phyloP scores from a whole-genome alignment of 2,888 invertebrate species.

The Athalia rosae region DNA sequence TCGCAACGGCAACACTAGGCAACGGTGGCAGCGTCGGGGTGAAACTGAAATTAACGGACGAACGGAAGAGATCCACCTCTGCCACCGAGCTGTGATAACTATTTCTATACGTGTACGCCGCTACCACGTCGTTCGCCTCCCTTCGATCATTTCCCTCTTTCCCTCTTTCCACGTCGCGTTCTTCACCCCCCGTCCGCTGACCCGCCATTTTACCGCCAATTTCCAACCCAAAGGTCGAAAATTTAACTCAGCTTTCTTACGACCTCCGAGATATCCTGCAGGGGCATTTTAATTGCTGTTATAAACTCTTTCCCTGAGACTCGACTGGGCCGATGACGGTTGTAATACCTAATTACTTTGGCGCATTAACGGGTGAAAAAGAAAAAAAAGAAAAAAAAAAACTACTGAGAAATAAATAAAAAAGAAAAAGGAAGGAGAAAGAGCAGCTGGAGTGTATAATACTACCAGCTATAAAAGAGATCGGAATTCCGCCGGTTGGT shows the following conservation, averaged over 20 bases:
- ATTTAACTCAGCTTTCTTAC: slow-evolving; percentile 6
- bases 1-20: no score
- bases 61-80: slow-evolving; percentile 20
- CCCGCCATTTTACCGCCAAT: no score
- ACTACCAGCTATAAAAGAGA: no score
- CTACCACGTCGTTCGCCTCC: slow-evolving; percentile 25
- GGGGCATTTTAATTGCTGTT: slow-evolving; percentile 21
- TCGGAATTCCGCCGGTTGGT: no score
- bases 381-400: not conserved
- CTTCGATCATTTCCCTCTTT: slow-evolving; percentile 26
- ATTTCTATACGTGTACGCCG: not conserved
- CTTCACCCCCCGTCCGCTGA: not conserved
- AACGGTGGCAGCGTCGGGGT: no score
- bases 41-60: not conserved
- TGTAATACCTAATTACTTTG: slow-evolving; percentile 15
- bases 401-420: not conserved
- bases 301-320: not conserved
- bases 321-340: not conserved
- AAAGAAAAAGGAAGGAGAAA: no score
- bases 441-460: no score
- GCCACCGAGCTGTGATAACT: slow-evolving; percentile 36
- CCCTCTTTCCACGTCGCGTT: not conserved
- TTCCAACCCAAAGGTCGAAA: no score
- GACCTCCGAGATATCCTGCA: not conserved
- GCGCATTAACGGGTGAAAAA: not conserved